Percentiles rank a stretch among this genome's conserved stretches.
These are phyloP conservation scores for Lepidurus apus DNA, from an alignment of 1,140 invertebrate species.

Conservation along the genomic window DNA sequence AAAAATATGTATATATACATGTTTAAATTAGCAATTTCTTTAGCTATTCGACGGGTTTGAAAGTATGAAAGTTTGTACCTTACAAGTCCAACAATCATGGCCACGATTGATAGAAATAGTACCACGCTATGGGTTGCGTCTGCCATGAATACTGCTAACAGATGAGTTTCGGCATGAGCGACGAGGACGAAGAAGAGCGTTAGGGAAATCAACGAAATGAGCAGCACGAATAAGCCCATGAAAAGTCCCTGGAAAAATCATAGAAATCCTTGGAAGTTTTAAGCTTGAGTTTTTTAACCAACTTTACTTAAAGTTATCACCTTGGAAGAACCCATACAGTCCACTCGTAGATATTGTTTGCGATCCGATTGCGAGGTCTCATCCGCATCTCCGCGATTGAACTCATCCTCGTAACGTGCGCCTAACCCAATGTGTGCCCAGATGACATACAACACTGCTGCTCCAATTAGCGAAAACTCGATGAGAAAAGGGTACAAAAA, in stretches of 20 bases:
- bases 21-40: not conserved
- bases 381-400: constrained; percentile 23
- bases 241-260: constrained; percentile 70
- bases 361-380: constrained; percentile 64
- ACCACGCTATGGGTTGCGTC: constrained; percentile 83
- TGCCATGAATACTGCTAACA: constrained; percentile 77
- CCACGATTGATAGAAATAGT: constrained; percentile 78
- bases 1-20: not conserved
- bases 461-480: constrained; percentile 93
- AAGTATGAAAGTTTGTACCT: no score
- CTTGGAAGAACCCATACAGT: constrained; percentile 80
- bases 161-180: constrained; percentile 62
- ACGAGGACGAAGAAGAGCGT: constrained; percentile 92
- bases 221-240: constrained; percentile 80
- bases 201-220: constrained; percentile 84
- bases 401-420: not conserved
- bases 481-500: constrained; percentile 95
- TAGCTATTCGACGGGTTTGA: no score
- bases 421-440: constrained; percentile 83
- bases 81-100: constrained; percentile 83
- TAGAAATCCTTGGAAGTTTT: constrained; percentile 8
- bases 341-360: constrained; percentile 62
- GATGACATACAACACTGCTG: constrained; percentile 95
- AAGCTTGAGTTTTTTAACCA: not conserved
- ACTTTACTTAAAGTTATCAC: constrained; percentile 27